Evolutionary conservation across 2,113 vertebrate genomes (phyloP).

Genomic region (Octodon degus): DNA sequence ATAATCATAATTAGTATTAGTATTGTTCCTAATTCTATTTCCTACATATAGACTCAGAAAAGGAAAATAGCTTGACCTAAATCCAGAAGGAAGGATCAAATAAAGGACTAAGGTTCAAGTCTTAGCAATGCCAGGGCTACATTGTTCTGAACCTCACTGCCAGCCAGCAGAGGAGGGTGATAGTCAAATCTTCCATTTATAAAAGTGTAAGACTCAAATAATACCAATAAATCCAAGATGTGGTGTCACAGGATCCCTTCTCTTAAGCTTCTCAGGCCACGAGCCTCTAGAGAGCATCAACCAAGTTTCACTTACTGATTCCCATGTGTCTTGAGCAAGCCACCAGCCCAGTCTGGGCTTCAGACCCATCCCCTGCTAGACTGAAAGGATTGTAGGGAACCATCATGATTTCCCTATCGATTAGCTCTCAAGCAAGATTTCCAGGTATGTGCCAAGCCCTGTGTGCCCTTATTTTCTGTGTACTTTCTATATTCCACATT

Average conservation of each 20-base stretch:
- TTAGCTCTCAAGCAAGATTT: background rate
- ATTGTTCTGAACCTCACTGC: background rate
- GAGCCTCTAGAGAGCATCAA: background rate
- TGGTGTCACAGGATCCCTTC: background rate
- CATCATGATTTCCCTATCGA: background rate
- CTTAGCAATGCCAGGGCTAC: background rate
- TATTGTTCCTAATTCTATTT: background rate
- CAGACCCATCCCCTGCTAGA: background rate
- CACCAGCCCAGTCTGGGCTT: background rate
- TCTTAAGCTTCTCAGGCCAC: background rate
- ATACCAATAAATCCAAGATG: background rate
- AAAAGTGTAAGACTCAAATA: background rate
- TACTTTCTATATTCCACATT: accelerated
- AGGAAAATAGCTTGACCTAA: background rate
- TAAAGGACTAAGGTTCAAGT: background rate
- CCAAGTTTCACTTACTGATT: background rate
- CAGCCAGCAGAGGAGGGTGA: background rate
- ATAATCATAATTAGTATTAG: background rate
- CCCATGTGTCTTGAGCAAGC: background rate
- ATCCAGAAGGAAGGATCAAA: background rate
- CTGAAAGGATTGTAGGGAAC: background rate
- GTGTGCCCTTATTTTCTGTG: background rate
- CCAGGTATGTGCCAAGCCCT: accelerated
- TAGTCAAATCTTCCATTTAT: background rate
- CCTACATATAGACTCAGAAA: background rate